Evolutionary conservation across 2,888 invertebrate species (phyloP), one percentile per base, ranked within the genome.

Genomic region (Temnothorax unifasciatus): DNA sequence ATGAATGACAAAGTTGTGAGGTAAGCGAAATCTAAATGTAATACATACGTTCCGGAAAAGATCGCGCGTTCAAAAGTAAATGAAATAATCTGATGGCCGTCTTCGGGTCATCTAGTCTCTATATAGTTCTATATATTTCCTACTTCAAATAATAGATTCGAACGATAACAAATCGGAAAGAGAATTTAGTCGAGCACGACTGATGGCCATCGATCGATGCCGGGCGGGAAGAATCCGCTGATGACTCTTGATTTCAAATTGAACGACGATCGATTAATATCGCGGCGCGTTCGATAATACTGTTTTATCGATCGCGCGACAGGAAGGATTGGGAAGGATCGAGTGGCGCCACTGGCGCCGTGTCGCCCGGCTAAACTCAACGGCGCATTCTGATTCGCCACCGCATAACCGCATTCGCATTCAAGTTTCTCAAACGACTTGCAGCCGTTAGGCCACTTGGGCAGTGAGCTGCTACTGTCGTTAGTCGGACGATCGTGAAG

Each of bases 401-500:
- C 13, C 52, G 29, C 41, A 29, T 77, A 79, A 52, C 13, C 52
- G 29, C 41, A 34, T 77, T 82, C 77, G 57, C 85, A 71, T 91
- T 91, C 86, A 90, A 91, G 87, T 91, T 69, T 89, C 85, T 89
- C 86, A 90, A 91, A 91, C 82, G 79, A 5, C 81, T 71, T 47
- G 76, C 41, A 79, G 86, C 91, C 90, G 91, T 29, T 29, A 29
- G 29, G 34, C 34, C 6, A 34, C 29, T 29, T 29, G n/a, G n/a
- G n/a, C n/a, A n/a, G n/a, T n/a, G n/a, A n/a, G n/a, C n/a, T n/a
- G n/a, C n/a, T n/a, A 3, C 29, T 3, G 86, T 90, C 90, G 91
- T 91, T 91, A 87, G 79, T 82, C 81, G 84, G 41, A 82, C 29
- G 29, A 29, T 29, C 29, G 29, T 29, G 29, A 29, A 29, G 29